phyloP scores from a whole-genome alignment of 2,888 invertebrate genomes.

The Campoletis raptor region DNA sequence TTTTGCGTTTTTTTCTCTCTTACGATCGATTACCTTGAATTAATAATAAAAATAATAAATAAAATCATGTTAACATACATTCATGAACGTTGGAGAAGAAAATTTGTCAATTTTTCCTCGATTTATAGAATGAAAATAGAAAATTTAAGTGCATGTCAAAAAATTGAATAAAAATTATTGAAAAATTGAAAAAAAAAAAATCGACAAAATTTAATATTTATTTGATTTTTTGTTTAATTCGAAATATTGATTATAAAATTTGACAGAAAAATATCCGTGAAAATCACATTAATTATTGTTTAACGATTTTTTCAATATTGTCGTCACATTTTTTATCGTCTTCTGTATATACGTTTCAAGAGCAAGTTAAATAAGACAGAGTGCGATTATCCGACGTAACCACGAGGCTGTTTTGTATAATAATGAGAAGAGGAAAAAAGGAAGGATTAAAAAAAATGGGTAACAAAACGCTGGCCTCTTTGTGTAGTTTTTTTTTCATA shows the following conservation, averaged over 20 bases:
- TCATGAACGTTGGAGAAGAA: too few relatives aligned
- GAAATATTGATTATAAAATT: background rate
- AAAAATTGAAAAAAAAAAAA: background rate
- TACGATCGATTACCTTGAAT: background rate
- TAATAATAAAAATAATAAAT: background rate
- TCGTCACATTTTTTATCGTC: background rate
- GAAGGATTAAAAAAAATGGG: constrained; percentile 14
- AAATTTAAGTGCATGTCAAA: too few relatives aligned
- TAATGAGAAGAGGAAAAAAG: background rate
- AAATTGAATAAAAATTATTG: too few relatives aligned
- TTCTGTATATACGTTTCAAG: background rate
- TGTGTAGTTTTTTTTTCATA: constrained; percentile 20
- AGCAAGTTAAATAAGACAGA: background rate
- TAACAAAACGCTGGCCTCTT: constrained; percentile 42
- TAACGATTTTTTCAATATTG: background rate
- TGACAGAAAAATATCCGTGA: background rate
- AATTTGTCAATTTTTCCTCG: too few relatives aligned
- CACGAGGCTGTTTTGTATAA: constrained; percentile 12
- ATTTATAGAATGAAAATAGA: too few relatives aligned
- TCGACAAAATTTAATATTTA: too few relatives aligned
- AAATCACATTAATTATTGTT: background rate
- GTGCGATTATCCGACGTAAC: background rate
- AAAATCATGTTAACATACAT: background rate
- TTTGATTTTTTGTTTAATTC: too few relatives aligned
- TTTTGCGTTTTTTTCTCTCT: background rate